phyloP scores from a whole-genome alignment of 1,140 invertebrate species.

The Pogonognathellus flavescens region DNA sequence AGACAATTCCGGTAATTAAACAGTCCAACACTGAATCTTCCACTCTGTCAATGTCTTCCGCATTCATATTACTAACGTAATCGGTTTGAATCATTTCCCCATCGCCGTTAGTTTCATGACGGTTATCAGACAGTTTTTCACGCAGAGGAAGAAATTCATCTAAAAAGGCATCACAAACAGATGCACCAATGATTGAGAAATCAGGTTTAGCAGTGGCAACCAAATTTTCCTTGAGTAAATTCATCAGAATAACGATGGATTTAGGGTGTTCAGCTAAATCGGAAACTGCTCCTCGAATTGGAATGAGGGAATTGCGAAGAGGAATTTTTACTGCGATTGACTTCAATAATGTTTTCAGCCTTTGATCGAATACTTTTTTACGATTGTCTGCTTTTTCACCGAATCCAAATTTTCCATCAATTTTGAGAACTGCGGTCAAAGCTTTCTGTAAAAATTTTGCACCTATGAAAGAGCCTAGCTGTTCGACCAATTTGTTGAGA shows the following conservation, averaged over 20 bases:
- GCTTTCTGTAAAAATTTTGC: constrained; percentile 60
- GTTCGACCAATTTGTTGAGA: constrained; percentile 63
- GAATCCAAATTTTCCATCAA: constrained; percentile 51
- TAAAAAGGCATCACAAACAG: constrained; percentile 87
- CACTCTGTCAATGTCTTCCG: constrained; percentile 70
- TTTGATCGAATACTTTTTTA: constrained; percentile 64
- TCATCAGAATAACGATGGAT: constrained; percentile 41
- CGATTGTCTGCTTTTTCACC: constrained; percentile 59
- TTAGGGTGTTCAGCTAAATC: constrained; percentile 21
- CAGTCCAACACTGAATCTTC: constrained; percentile 83
- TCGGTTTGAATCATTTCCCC: constrained; percentile 65
- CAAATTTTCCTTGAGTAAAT: constrained; percentile 59
- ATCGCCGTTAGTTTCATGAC: constrained; percentile 62
- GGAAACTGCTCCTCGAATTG: constrained; percentile 59
- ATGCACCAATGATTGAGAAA: constrained; percentile 74
- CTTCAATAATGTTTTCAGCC: constrained; percentile 61
- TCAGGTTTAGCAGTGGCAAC: constrained; percentile 60
- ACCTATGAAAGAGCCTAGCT: constrained; percentile 61
- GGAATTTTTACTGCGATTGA: constrained; percentile 61
- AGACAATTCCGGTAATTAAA: constrained; percentile 79
- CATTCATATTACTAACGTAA: constrained; percentile 67
- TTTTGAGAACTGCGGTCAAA: constrained; percentile 53
- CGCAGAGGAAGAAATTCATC: constrained; percentile 80
- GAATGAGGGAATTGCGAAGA: constrained; percentile 56
- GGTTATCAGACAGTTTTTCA: constrained; percentile 73